These are phyloP conservation scores for Protobothrops mucrosquamatus DNA, from an alignment of 2,113 vertebrate species.

Conservation along the genomic window DNA sequence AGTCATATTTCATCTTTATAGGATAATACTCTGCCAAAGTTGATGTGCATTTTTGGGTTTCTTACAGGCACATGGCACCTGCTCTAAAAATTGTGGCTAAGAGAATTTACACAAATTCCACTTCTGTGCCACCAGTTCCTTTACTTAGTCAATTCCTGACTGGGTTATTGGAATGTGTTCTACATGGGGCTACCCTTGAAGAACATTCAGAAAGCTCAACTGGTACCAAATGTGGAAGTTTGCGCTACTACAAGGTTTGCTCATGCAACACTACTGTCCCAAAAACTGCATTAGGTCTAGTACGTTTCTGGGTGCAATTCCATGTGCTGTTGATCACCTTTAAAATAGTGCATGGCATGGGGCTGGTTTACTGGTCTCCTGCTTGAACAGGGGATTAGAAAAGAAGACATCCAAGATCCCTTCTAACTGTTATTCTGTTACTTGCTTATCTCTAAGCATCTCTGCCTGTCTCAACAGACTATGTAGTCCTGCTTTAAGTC, in stretches of 20 bases:
- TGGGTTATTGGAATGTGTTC: background rate
- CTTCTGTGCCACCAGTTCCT: background rate
- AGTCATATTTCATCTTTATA: background rate
- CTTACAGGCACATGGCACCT: background rate
- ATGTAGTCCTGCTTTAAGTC: background rate
- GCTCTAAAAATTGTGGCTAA: background rate
- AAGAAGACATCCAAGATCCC: too few species aligned
- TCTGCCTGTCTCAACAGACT: background rate
- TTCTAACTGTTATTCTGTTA: background rate
- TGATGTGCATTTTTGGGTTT: background rate
- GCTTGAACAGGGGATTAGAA: too few species aligned
- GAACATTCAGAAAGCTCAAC: background rate
- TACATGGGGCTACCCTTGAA: background rate
- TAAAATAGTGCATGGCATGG: background rate
- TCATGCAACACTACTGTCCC: background rate
- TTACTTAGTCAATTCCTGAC: background rate
- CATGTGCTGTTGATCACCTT: background rate
- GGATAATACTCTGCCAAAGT: background rate
- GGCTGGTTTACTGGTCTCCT: background rate
- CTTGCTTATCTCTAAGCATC: background rate
- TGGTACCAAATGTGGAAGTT: background rate
- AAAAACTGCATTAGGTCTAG: background rate
- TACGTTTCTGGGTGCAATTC: background rate
- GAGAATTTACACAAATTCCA: background rate
- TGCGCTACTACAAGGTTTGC: background rate